A percentile compares a stretch with the other conserved stretches of the same genome.
Conservation (phyloP, 2,113 vertebrate genomes). For the Hyperopisus bebe region DNA sequence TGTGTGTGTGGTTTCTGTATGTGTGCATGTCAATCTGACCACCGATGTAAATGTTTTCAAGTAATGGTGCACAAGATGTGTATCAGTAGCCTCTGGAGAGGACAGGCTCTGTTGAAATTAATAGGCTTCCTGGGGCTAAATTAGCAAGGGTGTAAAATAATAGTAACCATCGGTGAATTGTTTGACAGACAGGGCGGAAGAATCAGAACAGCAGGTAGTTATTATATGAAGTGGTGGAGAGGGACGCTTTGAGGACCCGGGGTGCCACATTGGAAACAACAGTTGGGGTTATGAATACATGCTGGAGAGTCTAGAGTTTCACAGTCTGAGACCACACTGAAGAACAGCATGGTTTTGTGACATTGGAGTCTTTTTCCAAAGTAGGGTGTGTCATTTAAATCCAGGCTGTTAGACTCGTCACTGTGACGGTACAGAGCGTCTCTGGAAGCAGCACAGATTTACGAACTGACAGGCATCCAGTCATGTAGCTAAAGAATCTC, state of each 20-base stretch:
- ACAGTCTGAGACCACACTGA: neutral
- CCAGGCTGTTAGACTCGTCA: neutral
- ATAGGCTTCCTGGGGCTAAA: constrained; percentile 72
- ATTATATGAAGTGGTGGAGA: constrained; percentile 59
- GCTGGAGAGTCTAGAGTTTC: neutral
- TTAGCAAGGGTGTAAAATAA: constrained; percentile 66
- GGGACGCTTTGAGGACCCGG: constrained; percentile 37
- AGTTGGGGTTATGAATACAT: constrained; percentile 8
- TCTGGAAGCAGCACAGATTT: neutral
- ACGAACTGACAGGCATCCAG: neutral
- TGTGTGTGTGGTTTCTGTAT: neutral
- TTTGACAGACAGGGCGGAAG: constrained; percentile 65
- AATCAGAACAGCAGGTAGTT: constrained; percentile 68
- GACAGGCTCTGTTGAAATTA: constrained; percentile 65
- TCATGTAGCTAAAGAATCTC: neutral
- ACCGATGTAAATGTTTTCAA: constrained; percentile 63
- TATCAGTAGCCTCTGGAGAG: constrained; percentile 61
- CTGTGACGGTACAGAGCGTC: neutral
- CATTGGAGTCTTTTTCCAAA: neutral
- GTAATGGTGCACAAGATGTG: constrained; percentile 54
- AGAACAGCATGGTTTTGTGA: neutral
- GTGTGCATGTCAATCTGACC: constrained; percentile 21
- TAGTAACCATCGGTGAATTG: constrained; percentile 62
- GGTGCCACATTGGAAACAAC: constrained; percentile 21
- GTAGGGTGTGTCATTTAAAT: neutral